These are phyloP conservation scores for Neodiprion virginianus DNA, from an alignment of 1,140 invertebrate species.

Conservation along the genomic window DNA sequence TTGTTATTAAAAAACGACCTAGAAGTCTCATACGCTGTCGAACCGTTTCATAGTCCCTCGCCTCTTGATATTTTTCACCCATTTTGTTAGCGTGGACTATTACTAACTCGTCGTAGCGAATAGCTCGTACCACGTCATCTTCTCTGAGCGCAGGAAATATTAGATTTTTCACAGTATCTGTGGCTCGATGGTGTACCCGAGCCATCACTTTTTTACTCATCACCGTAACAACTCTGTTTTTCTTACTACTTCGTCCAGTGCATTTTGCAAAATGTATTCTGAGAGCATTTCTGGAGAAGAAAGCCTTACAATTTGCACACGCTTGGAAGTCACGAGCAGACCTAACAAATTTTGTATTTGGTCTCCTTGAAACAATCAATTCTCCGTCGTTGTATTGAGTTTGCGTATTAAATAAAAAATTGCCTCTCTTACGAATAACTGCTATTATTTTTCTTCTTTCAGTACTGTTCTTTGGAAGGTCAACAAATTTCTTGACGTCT, in stretches of 20 bases:
- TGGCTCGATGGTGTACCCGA: slow-evolving; percentile 23
- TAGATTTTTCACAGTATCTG: slow-evolving; percentile 10
- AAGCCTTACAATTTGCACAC: slow-evolving; percentile 27
- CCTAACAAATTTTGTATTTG: slow-evolving; percentile 10
- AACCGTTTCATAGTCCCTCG: slow-evolving; percentile 25
- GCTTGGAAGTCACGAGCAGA: slow-evolving; percentile 21
- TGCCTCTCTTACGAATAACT: slow-evolving; percentile 20
- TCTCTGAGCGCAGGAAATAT: slow-evolving; percentile 28
- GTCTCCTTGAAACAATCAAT: slow-evolving; percentile 24
- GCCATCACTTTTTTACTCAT: slow-evolving; percentile 13
- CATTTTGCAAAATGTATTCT: slow-evolving; percentile 24
- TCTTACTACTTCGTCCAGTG: slow-evolving; percentile 8
- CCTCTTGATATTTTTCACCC: slow-evolving; percentile 21
- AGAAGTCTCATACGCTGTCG: slow-evolving; percentile 18
- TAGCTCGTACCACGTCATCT: slow-evolving; percentile 22
- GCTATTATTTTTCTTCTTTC: slow-evolving; percentile 23
- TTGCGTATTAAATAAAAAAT: slow-evolving; percentile 24
- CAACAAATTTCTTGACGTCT: slow-evolving; percentile 23
- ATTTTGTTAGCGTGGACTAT: slow-evolving; percentile 28
- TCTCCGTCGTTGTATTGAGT: slow-evolving; percentile 18
- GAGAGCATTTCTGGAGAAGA: slow-evolving; percentile 21
- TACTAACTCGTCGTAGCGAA: slow-evolving; percentile 27
- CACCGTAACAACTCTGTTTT: slow-evolving; percentile 10
- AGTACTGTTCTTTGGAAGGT: slow-evolving; percentile 13
- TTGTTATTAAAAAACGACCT: slow-evolving; percentile 20